These are phyloP conservation scores for Pygocentrus nattereri DNA, from an alignment of 2,797 vertebrate genomes.

Conservation along the genomic window DNA sequence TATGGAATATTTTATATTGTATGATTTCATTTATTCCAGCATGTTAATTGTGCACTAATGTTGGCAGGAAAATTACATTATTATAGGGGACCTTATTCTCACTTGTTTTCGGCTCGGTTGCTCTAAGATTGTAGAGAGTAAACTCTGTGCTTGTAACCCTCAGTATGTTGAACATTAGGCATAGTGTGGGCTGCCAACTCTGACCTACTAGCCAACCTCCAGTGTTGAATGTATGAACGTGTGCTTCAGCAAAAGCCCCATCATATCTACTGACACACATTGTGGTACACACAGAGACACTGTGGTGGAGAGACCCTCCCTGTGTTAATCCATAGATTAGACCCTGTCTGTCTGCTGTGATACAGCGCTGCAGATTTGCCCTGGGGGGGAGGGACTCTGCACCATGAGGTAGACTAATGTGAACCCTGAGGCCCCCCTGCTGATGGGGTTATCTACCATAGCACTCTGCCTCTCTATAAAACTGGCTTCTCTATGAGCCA, in stretches of 20 bases:
- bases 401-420: constrained; percentile 36
- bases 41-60: too few species aligned
- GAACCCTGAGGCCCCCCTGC: constrained; percentile 45
- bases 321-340: constrained; percentile 59
- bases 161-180: not conserved
- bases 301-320: constrained; percentile 23
- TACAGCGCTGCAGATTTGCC: constrained; percentile 50
- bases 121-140: not conserved
- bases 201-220: not conserved
- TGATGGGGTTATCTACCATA: constrained; percentile 57
- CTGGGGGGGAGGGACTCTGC: constrained; percentile 35
- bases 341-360: constrained; percentile 53
- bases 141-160: not conserved
- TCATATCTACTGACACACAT: constrained; percentile 31
- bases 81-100: too few species aligned
- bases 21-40: too few species aligned
- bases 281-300: constrained; percentile 25
- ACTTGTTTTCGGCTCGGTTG: too few species aligned
- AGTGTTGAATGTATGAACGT: not conserved
- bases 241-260: constrained; percentile 6
- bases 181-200: not conserved
- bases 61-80: too few species aligned
- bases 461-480: constrained; percentile 1
- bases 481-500: not conserved
- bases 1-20: too few species aligned